Conservation (phyloP, 2,113 vertebrate genomes). For the Malurus cyaneus region DNA sequence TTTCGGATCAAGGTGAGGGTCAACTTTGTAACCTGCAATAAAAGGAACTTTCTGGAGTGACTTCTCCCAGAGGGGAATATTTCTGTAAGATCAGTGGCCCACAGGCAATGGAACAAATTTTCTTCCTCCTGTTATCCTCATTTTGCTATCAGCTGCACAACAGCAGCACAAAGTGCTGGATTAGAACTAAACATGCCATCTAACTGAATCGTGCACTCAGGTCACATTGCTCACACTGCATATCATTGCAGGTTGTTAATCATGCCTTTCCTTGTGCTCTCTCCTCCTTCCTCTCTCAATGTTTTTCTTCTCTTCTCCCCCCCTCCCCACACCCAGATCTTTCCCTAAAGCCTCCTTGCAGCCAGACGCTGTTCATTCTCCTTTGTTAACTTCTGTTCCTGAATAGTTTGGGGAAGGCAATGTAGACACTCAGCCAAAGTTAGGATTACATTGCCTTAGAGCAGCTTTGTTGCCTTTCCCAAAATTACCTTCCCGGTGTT, state of each 20-base stretch:
- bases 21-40: conserved; percentile 8
- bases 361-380: not conserved
- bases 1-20: conserved; percentile 46
- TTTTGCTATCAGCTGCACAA: conserved; percentile 47
- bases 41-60: conserved; percentile 13
- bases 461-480: not conserved
- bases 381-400: not conserved
- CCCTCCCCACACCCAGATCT: not conserved
- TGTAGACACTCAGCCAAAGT: not conserved
- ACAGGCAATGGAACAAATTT: conserved; percentile 41
- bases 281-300: not conserved
- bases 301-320: not conserved
- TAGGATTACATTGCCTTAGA: not conserved
- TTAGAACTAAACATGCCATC: not conserved
- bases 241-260: not conserved
- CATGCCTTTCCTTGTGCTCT: not conserved
- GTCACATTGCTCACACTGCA: not conserved
- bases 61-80: not conserved
- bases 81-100: conserved; percentile 32
- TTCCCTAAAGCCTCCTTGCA: not conserved
- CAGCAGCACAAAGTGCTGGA: not conserved
- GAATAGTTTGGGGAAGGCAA: not conserved
- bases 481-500: not conserved
- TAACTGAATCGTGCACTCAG: not conserved
- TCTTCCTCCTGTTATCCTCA: not conserved